phyloP scores from a whole-genome alignment of 2,888 invertebrate genomes.

The Apeira syringaria region DNA sequence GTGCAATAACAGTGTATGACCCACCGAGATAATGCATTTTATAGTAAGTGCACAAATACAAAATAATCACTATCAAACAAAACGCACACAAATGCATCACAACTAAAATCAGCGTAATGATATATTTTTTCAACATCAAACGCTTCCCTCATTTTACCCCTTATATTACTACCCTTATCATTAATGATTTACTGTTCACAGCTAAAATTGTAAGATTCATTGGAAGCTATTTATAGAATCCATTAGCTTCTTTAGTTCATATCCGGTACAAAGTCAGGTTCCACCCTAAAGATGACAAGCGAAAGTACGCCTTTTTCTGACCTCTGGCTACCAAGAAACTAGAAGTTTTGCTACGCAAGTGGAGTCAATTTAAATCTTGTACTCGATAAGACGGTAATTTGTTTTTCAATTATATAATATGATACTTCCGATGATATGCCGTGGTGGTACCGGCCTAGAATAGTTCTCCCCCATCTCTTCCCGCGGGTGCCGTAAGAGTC shows the following conservation, averaged over 20 bases:
- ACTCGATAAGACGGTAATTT: conserved; percentile 37
- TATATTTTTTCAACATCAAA: neutral
- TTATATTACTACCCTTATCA: conserved; percentile 7
- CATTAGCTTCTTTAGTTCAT: conserved; percentile 68
- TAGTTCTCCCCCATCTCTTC: too few species aligned
- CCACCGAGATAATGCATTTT: too few species aligned
- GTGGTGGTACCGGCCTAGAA: too few species aligned
- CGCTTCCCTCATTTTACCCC: neutral
- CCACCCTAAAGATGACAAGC: conserved; percentile 58
- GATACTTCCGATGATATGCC: too few species aligned
- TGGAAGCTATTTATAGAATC: conserved; percentile 55
- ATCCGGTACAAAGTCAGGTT: conserved; percentile 70
- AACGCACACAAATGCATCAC: too few species aligned
- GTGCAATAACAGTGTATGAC: too few species aligned
- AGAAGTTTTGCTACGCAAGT: too few species aligned
- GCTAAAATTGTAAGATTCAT: conserved; percentile 21
- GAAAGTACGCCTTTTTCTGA: conserved; percentile 37
- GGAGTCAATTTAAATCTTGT: conserved; percentile 56
- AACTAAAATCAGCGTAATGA: too few species aligned
- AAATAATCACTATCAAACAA: too few species aligned
- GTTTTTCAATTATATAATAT: conserved; percentile 1
- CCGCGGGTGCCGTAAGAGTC: too few species aligned
- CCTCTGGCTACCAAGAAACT: conserved; percentile 30
- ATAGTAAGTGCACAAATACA: too few species aligned
- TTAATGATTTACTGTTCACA: conserved; percentile 21